These are phyloP conservation scores for Chloebia gouldiae DNA, from an alignment of 2,113 vertebrate genomes.

Conservation along the genomic window DNA sequence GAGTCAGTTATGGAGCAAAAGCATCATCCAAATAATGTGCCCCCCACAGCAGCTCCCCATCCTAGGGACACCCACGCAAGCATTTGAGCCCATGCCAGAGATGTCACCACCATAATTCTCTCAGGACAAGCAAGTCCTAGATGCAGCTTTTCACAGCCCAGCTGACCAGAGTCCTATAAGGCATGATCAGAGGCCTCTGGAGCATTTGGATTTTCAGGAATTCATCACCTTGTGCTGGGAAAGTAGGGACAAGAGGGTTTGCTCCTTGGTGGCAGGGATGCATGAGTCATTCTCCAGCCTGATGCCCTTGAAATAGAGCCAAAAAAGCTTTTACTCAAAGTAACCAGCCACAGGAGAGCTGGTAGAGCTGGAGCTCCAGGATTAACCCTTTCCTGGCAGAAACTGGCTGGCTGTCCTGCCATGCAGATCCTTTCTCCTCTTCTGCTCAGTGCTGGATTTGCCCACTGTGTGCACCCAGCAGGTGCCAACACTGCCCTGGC, in stretches of 20 bases:
- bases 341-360: conserved; percentile 59
- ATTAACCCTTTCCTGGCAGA: conserved; percentile 53
- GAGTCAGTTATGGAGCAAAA: accelerated
- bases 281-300: conserved; percentile 56
- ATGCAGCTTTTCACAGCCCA: not conserved
- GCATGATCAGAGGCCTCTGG: not conserved
- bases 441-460: not conserved
- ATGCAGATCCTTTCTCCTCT: not conserved
- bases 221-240: not conserved
- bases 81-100: accelerated
- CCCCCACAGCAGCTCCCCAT: not conserved
- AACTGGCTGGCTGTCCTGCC: not conserved
- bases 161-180: not conserved
- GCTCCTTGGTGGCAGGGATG: conserved; percentile 12
- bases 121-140: not conserved
- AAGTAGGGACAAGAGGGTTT: not conserved
- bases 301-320: conserved; percentile 69
- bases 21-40: accelerated
- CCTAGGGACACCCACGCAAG: accelerated
- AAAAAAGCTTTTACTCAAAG: conserved; percentile 74
- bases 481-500: not conserved
- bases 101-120: not conserved
- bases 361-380: not conserved
- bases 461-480: accelerated
- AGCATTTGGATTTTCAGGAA: conserved; percentile 11